A percentile compares a stretch with the other conserved stretches of the same genome.
These are phyloP conservation scores for Rhizomys pruinosus DNA, from an alignment of 2,113 vertebrate genomes.

Conservation along the genomic window DNA sequence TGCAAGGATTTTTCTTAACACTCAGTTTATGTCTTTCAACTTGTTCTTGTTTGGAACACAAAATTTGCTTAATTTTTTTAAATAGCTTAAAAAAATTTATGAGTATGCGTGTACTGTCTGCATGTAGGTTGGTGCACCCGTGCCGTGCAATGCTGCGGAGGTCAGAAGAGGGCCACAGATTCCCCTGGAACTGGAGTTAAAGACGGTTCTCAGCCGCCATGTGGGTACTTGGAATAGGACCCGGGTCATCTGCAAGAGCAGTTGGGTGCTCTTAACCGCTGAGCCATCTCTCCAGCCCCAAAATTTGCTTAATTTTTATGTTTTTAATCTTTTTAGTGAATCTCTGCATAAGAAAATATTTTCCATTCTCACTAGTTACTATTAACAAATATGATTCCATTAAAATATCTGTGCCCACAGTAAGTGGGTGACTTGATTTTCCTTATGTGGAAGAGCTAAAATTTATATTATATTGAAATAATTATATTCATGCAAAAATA, in stretches of 20 bases:
- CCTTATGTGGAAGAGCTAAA: background rate
- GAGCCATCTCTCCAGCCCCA: no score
- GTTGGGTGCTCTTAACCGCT: no score
- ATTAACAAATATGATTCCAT: background rate
- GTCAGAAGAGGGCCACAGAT: no score
- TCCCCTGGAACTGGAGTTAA: no score
- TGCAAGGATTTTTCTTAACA: background rate
- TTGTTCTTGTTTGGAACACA: background rate
- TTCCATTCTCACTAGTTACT: background rate
- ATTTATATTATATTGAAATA: background rate
- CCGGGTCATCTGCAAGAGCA: no score
- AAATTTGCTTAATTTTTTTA: background rate
- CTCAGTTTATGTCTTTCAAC: background rate
- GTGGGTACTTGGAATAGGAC: no score
- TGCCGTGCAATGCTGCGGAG: no score
- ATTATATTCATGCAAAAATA: background rate
- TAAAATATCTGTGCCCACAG: background rate
- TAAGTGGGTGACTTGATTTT: background rate
- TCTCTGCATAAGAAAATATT: background rate
- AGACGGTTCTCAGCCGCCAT: no score
- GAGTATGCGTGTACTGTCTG: no score
- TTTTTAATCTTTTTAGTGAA: background rate
- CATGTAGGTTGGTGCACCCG: no score
- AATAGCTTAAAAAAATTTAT: no score
- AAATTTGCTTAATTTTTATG: background rate